These are phyloP conservation scores for Acleris laterana DNA, from an alignment of 2,888 invertebrate genomes.

Conservation along the genomic window DNA sequence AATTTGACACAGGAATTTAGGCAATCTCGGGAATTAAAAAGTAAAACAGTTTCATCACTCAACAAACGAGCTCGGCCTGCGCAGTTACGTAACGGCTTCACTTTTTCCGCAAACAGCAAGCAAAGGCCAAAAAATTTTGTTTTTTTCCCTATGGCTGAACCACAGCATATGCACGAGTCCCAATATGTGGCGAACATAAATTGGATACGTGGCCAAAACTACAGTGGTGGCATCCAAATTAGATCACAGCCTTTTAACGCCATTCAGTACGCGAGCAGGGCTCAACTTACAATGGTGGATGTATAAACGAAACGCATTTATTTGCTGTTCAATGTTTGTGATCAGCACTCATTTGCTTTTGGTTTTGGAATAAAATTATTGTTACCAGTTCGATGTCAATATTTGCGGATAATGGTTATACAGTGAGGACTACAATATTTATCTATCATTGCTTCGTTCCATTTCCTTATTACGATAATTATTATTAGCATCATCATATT, in stretches of 20 bases:
- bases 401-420: too few species aligned
- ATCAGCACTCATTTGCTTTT: slow-evolving; percentile 1
- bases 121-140: slow-evolving; percentile 4
- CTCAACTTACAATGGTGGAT: slow-evolving; percentile 2
- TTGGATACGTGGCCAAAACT: slow-evolving; percentile 33
- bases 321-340: slow-evolving; percentile 12
- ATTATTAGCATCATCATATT: too few species aligned
- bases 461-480: too few species aligned
- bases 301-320: slow-evolving; percentile 17
- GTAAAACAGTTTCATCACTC: slow-evolving; percentile 5
- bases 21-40: neutral
- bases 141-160: slow-evolving; percentile 15
- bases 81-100: slow-evolving; percentile 14
- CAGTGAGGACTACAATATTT: too few species aligned
- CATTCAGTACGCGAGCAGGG: neutral
- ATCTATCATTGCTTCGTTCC: too few species aligned
- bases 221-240: slow-evolving; percentile 30
- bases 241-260: slow-evolving; percentile 3
- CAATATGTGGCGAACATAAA: slow-evolving; percentile 32
- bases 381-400: too few species aligned
- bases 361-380: slow-evolving; percentile 1
- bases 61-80: neutral
- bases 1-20: too few species aligned
- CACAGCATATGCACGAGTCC: slow-evolving; percentile 15
- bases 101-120: slow-evolving; percentile 3